phyloP scores from a whole-genome alignment of 2,888 invertebrate species.

The Oxystoma pomonae region DNA sequence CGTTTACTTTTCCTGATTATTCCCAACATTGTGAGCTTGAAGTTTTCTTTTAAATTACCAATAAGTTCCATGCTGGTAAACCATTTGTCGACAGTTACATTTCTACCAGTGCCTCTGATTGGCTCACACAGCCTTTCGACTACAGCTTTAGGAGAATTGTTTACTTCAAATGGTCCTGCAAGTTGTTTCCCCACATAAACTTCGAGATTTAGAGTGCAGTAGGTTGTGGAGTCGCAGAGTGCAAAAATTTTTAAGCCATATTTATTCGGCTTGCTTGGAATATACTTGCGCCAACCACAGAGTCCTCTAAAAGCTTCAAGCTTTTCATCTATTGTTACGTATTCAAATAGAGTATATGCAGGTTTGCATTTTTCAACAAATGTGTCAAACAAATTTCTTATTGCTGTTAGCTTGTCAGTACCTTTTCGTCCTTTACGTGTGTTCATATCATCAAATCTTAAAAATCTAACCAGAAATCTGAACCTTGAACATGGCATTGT shows the following conservation, averaged over 20 bases:
- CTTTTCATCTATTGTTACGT: slow-evolving; percentile 31
- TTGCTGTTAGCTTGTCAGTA: slow-evolving; percentile 29
- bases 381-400: slow-evolving; percentile 30
- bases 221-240: slow-evolving; percentile 26
- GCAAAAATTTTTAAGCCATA: slow-evolving; percentile 32
- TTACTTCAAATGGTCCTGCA: slow-evolving; percentile 21
- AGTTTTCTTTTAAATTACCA: slow-evolving; percentile 6
- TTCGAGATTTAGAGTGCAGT: slow-evolving; percentile 28
- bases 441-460: slow-evolving; percentile 29
- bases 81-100: slow-evolving; percentile 25
- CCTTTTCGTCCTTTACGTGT: slow-evolving; percentile 20
- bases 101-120: slow-evolving; percentile 20
- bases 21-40: slow-evolving; percentile 24
- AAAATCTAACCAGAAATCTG: slow-evolving; percentile 25
- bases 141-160: no score
- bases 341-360: slow-evolving; percentile 23
- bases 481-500: slow-evolving; percentile 31
- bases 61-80: slow-evolving; percentile 15
- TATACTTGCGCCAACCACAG: slow-evolving; percentile 34
- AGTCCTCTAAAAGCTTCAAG: slow-evolving; percentile 28
- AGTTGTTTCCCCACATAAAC: slow-evolving; percentile 28
- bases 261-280: slow-evolving; percentile 33
- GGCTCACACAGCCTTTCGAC: slow-evolving; percentile 2
- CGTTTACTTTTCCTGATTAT: slow-evolving; percentile 28
- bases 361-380: slow-evolving; percentile 28